These are phyloP conservation scores for Listronotus oregonensis DNA, from an alignment of 1,140 invertebrate genomes.

Conservation along the genomic window DNA sequence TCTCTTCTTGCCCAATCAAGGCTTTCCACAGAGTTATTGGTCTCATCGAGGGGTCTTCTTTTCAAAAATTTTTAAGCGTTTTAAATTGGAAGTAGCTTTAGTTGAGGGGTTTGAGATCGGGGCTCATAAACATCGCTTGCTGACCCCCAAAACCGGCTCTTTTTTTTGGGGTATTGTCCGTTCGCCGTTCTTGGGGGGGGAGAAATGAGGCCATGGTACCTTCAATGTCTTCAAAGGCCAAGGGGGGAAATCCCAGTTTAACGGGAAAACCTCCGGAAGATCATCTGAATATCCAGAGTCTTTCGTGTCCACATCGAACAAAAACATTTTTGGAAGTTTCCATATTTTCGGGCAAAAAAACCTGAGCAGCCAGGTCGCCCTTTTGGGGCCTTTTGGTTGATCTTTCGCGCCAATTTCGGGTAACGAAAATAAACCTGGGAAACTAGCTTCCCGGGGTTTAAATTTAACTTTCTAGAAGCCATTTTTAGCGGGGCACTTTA, in stretches of 20 bases:
- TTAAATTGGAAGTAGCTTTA: constrained; percentile 60
- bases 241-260: constrained; percentile 51
- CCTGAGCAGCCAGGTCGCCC: background rate
- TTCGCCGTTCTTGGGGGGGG: constrained; percentile 31
- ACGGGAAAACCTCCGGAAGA: constrained; percentile 52
- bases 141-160: constrained; percentile 42
- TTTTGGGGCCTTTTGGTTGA: constrained; percentile 1
- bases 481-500: background rate
- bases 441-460: background rate
- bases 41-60: constrained; percentile 57
- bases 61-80: constrained; percentile 61
- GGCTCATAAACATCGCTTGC: constrained; percentile 43
- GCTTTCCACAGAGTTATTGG: background rate
- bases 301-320: constrained; percentile 61
- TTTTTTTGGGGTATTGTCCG: constrained; percentile 49
- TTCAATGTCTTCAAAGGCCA: constrained; percentile 41
- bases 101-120: constrained; percentile 51
- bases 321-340: constrained; percentile 13
- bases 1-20: constrained; percentile 54
- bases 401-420: constrained; percentile 13
- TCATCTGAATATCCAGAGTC: constrained; percentile 62
- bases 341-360: background rate
- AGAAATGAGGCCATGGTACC: constrained; percentile 32
- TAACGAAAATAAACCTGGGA: constrained; percentile 13
- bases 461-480: background rate